Percentiles rank a stretch among this genome's conserved stretches.
Conservation (phyloP, 1,140 invertebrate species). For the Drosophila teissieri region DNA sequence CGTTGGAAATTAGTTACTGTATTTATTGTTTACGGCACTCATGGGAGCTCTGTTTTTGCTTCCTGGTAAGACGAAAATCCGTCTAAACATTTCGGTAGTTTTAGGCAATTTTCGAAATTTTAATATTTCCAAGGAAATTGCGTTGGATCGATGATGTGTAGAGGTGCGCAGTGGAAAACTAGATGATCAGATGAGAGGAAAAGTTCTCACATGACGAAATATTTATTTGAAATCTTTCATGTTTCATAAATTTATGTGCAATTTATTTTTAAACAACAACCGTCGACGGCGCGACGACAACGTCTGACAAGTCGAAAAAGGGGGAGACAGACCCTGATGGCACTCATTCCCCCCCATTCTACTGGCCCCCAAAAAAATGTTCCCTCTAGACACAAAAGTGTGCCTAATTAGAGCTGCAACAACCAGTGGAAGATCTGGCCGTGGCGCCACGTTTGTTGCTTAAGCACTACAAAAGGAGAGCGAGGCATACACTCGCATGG, state of each 20-base stretch:
- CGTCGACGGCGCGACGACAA: slow-evolving; percentile 61
- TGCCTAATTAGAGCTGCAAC: slow-evolving; percentile 78
- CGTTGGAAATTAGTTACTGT: slow-evolving; percentile 78
- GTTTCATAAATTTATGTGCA: slow-evolving; percentile 82
- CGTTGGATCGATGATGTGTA: slow-evolving; percentile 1
- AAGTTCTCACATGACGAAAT: slow-evolving; percentile 66
- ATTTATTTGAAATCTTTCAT: slow-evolving; percentile 83
- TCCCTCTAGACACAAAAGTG: slow-evolving; percentile 55
- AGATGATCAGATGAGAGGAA: background rate
- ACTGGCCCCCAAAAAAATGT: background rate
- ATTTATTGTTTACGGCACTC: slow-evolving; percentile 40
- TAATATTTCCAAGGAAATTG: slow-evolving; percentile 9
- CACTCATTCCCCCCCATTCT: background rate
- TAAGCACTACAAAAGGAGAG: slow-evolving; percentile 46
- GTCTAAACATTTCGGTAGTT: slow-evolving; percentile 25
- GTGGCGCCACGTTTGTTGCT: slow-evolving; percentile 69
- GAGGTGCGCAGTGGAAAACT: slow-evolving; percentile 9
- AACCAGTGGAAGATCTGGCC: slow-evolving; percentile 47
- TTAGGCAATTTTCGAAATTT: background rate
- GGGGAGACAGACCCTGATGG: slow-evolving; percentile 44
- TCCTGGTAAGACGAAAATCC: background rate
- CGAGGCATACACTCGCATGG: slow-evolving; percentile 6
- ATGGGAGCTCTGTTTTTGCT: slow-evolving; percentile 17
- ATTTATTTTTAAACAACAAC: slow-evolving; percentile 78
- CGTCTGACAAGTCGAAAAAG: slow-evolving; percentile 46